Base-by-base conservation (phyloP, 2,113 vertebrate species). In the Antennarius striatus region DNA sequence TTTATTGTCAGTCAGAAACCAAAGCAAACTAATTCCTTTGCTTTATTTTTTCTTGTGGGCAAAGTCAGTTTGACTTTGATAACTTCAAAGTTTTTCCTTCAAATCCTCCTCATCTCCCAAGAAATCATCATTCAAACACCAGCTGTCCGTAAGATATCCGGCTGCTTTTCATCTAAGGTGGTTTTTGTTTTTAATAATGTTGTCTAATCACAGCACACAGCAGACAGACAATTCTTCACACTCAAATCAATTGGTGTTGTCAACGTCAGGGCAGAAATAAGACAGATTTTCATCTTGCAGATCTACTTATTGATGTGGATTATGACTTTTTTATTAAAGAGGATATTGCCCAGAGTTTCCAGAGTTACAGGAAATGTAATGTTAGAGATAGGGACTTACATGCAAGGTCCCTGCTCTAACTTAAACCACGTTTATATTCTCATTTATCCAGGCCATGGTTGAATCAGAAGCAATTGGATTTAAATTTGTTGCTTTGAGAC, bases 111-210 rank as follows among this genome's bases (percentile, higher is more conserved):
- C 22, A 22, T 22, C 55, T 53, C 16, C 2, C 57, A 56, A 15
- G 57, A 52, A 54, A 66, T 45, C 65, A 39, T 47, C 43, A 1
- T 49, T 47, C 53, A 59, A 7, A 63, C 49, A 60, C 65, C 56
- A 54, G 56, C 79, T 69, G 56, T 72, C 68, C 36, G 49, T 46
- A 10, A 46, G 68, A 59, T 54, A 56, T 61, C 5, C 53, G 52
- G 49, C 46, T 47, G 17, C 50, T 57, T 43, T 11, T 62, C 32
- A 36, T 36, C 51, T 62, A 36, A 57, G 46, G 59, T 56, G 28
- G 51, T 4, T 46, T 73, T 73, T 62, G 61, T 70, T 82, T 71
- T 72, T 57, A 65, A 71, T 77, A 68, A 78, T 78, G 63, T 66
- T 61, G 55, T 77, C 16, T 61, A 71, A 68, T 75, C 68, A 64